Percentiles rank a stretch among this genome's conserved stretches.
phyloP scores from a whole-genome alignment of 1,140 invertebrate genomes.

The Penaeus indicus region DNA sequence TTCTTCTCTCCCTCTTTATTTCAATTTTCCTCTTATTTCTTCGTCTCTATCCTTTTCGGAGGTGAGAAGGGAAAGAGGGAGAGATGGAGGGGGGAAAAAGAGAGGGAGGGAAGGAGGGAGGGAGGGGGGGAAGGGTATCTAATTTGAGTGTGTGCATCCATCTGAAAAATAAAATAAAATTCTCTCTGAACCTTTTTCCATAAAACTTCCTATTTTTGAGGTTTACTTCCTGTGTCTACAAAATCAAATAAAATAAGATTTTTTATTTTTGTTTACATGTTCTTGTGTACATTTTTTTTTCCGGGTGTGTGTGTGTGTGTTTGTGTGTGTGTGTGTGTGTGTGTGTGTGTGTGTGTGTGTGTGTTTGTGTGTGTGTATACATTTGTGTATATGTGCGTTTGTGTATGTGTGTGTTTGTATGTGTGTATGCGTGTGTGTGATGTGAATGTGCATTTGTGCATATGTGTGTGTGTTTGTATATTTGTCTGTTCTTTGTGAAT shows the following conservation, averaged over 20 bases:
- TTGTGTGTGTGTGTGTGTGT: no score
- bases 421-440: neutral
- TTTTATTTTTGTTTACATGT: no score
- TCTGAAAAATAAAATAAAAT: neutral
- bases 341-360: no score
- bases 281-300: no score
- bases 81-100: neutral
- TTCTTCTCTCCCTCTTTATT: no score
- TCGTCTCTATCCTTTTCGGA: neutral
- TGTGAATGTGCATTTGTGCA: neutral
- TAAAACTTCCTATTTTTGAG: neutral
- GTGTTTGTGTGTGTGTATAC: no score
- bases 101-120: slow-evolving; percentile 16
- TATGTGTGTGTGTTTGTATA: neutral
- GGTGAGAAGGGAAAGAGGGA: neutral
- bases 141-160: neutral
- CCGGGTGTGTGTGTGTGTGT: no score
- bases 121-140: slow-evolving; percentile 11
- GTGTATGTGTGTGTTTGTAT: neutral
- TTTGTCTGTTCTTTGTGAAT: neutral
- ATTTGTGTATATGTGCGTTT: no score
- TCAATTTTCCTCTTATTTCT: neutral
- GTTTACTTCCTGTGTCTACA: no score
- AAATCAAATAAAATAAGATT: no score
- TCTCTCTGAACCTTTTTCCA: neutral